These are phyloP conservation scores for Drosophila flavopinicola DNA, from an alignment of 2,888 invertebrate species.

Conservation along the genomic window DNA sequence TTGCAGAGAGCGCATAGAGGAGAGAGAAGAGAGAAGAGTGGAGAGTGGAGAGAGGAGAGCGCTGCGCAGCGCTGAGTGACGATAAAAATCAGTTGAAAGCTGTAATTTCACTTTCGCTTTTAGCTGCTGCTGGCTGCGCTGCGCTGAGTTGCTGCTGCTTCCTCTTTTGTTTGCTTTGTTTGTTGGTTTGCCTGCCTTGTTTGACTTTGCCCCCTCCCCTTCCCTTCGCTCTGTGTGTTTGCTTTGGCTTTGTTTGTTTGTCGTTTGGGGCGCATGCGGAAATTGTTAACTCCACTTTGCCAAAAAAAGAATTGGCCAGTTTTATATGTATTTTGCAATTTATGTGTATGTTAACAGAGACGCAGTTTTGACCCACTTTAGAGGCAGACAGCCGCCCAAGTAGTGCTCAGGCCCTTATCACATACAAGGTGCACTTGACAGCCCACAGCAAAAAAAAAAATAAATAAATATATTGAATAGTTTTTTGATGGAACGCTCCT, in stretches of 20 bases:
- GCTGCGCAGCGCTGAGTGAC: slow-evolving; percentile 15
- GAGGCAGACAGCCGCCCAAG: slow-evolving; percentile 28
- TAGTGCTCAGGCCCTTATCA: slow-evolving; percentile 48
- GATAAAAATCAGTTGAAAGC: slow-evolving; percentile 81
- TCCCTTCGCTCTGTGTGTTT: slow-evolving; percentile 22
- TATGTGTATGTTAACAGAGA: neutral
- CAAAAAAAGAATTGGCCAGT: slow-evolving; percentile 34
- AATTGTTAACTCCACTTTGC: slow-evolving; percentile 31
- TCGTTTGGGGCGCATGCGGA: slow-evolving; percentile 51
- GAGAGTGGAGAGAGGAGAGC: no score
- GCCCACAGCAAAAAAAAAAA: slow-evolving; percentile 9
- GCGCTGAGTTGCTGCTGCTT: slow-evolving; percentile 32
- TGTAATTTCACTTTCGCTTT: slow-evolving; percentile 85
- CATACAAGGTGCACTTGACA: slow-evolving; percentile 24
- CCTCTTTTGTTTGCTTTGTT: slow-evolving; percentile 56
- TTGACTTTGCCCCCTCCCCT: slow-evolving; percentile 4
- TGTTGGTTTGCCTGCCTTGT: slow-evolving; percentile 32
- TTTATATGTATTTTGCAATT: neutral
- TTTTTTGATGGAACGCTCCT: slow-evolving; percentile 4
- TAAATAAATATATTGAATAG: slow-evolving; percentile 28
- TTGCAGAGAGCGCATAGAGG: slow-evolving; percentile 40
- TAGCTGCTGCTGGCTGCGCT: slow-evolving; percentile 49
- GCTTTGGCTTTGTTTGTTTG: slow-evolving; percentile 47
- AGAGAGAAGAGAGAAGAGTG: neutral
- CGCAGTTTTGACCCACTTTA: slow-evolving; percentile 53